phyloP scores from a whole-genome alignment of 2,113 vertebrate species.

The Cichladusa arquata region DNA sequence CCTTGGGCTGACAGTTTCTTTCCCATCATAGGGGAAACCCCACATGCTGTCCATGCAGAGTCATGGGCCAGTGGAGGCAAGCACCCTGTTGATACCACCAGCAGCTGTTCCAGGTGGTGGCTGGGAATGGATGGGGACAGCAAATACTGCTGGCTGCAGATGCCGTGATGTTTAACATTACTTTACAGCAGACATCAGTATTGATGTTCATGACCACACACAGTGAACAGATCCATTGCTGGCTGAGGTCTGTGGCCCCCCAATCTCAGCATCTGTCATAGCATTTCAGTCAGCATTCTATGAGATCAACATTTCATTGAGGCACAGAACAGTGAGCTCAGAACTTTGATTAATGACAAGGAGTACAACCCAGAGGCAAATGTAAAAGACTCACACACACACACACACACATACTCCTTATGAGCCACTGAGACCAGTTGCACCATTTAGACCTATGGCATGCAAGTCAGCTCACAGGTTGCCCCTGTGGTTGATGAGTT shows the following conservation, averaged over 20 bases:
- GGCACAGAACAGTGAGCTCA: not conserved
- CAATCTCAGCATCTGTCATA: too few species aligned
- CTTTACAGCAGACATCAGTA: not conserved
- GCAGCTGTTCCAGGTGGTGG: too few species aligned
- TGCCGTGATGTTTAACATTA: accelerated
- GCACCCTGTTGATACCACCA: accelerated
- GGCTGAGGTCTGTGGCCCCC: not conserved
- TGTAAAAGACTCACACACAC: not conserved
- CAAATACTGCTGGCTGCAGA: accelerated
- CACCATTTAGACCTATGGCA: not conserved
- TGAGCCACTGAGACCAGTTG: not conserved
- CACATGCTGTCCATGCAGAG: not conserved
- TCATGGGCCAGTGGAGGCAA: too few species aligned
- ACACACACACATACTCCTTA: too few species aligned
- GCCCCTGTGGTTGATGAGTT: not conserved
- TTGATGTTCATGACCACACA: accelerated
- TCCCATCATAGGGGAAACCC: not conserved
- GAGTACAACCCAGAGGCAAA: not conserved
- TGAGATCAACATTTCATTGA: not conserved
- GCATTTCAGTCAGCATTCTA: accelerated
- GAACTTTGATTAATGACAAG: not conserved
- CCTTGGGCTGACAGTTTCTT: not conserved
- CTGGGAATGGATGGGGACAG: not conserved
- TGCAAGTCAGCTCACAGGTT: too few species aligned
- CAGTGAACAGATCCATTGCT: not conserved